These are phyloP conservation scores for Prorops nasuta DNA, from an alignment of 1,140 invertebrate species.

Conservation along the genomic window DNA sequence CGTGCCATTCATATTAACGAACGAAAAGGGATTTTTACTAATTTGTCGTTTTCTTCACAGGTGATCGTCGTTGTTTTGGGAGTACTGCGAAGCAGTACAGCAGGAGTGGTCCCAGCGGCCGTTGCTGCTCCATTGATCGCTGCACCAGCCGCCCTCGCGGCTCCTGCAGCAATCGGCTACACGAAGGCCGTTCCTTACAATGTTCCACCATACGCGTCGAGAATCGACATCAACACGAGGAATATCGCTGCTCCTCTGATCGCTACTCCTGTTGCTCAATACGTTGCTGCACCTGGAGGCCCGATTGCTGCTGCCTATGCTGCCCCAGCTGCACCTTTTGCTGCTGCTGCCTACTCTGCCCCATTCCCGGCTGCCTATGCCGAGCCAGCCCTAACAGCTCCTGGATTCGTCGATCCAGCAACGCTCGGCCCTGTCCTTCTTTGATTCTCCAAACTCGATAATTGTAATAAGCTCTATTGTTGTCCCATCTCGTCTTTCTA, in stretches of 20 bases:
- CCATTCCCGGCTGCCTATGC: slow-evolving; percentile 14
- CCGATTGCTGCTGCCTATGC: slow-evolving; percentile 8
- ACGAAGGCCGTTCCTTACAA: slow-evolving; percentile 54
- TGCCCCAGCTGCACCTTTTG: slow-evolving; percentile 9
- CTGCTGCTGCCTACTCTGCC: slow-evolving; percentile 3
- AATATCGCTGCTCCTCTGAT: slow-evolving; percentile 36
- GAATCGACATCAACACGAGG: slow-evolving; percentile 55
- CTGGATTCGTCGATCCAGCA: background rate
- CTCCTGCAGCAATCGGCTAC: slow-evolving; percentile 37
- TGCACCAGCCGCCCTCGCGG: slow-evolving; percentile 25
- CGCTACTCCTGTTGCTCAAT: slow-evolving; percentile 20
- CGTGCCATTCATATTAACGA: background rate
- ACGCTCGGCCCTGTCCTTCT: background rate
- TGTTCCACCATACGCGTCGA: slow-evolving; percentile 57
- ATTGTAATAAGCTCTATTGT: too few species aligned
- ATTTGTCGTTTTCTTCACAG: too few species aligned
- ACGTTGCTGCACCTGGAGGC: slow-evolving; percentile 24
- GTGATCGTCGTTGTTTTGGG: slow-evolving; percentile 19
- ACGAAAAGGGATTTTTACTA: too few species aligned
- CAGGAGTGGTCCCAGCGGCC: slow-evolving; percentile 28
- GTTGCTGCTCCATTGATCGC: slow-evolving; percentile 32
- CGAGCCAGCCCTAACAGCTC: slow-evolving; percentile 10
- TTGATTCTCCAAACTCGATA: background rate
- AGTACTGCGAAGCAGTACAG: slow-evolving; percentile 13
- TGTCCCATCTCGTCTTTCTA: too few species aligned